phyloP scores from a whole-genome alignment of 2,888 invertebrate species.

The Heteromurus nitidus region DNA sequence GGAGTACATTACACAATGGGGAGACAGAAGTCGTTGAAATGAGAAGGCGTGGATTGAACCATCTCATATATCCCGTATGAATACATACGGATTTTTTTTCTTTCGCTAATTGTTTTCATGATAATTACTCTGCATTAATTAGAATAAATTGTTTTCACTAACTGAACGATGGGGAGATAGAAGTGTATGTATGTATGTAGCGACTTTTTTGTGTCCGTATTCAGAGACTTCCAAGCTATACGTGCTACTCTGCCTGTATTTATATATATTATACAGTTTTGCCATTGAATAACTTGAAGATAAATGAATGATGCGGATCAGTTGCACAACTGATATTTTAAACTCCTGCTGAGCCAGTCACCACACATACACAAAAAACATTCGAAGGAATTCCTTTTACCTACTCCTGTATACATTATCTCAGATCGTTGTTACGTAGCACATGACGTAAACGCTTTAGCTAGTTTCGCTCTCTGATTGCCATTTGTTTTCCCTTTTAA shows the following conservation, averaged over 20 bases:
- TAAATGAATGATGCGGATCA: slow-evolving; percentile 58
- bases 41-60: slow-evolving; percentile 60
- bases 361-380: slow-evolving; percentile 41
- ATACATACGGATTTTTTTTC: slow-evolving; percentile 35
- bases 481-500: slow-evolving; percentile 17
- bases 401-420: too few species aligned
- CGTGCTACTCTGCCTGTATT: neutral
- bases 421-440: neutral
- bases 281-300: slow-evolving; percentile 19
- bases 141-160: slow-evolving; percentile 62
- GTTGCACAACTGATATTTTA: slow-evolving; percentile 65
- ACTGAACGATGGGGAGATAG: slow-evolving; percentile 25
- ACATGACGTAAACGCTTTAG: neutral
- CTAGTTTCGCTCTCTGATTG: neutral
- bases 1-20: neutral
- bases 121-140: slow-evolving; percentile 69
- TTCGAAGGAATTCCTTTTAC: slow-evolving; percentile 47
- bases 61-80: slow-evolving; percentile 41
- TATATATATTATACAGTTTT: neutral
- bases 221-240: neutral
- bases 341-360: slow-evolving; percentile 63
- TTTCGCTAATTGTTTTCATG: slow-evolving; percentile 66
- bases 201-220: neutral
- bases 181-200: neutral
- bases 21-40: slow-evolving; percentile 47